Percentiles rank a stretch among this genome's conserved stretches.
phyloP scores from a whole-genome alignment of 2,113 vertebrate species.

The Ophiodon elongatus region DNA sequence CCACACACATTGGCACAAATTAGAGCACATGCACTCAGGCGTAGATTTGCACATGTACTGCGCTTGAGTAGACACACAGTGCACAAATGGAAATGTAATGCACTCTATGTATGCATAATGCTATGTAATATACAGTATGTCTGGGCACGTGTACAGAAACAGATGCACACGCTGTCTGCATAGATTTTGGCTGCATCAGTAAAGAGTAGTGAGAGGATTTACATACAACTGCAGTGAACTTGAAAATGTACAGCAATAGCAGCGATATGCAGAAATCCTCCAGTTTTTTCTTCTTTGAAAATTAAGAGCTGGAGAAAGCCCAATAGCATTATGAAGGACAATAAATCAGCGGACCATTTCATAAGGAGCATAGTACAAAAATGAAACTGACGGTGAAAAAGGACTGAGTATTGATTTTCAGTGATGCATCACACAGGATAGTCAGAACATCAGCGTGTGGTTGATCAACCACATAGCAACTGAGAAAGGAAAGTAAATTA shows the following conservation, averaged over 20 bases:
- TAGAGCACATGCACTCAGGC: slow-evolving; percentile 41
- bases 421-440: slow-evolving; percentile 50
- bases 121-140: slow-evolving; percentile 50
- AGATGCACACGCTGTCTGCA: slow-evolving; percentile 48
- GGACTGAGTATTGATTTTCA: slow-evolving; percentile 62
- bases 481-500: slow-evolving; percentile 50
- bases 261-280: slow-evolving; percentile 34
- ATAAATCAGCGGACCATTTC: slow-evolving; percentile 41
- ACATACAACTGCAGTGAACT: slow-evolving; percentile 40
- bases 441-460: slow-evolving; percentile 61
- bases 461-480: slow-evolving; percentile 61
- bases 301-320: slow-evolving; percentile 12
- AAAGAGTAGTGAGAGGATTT: slow-evolving; percentile 35
- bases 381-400: slow-evolving; percentile 52
- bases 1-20: slow-evolving; percentile 58
- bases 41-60: slow-evolving; percentile 36
- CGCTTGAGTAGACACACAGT: slow-evolving; percentile 19
- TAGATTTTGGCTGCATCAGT: slow-evolving; percentile 59
- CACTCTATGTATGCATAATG: slow-evolving; percentile 28
- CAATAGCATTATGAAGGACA: slow-evolving; percentile 31
- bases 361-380: slow-evolving; percentile 24
- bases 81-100: slow-evolving; percentile 40
- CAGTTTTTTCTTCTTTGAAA: slow-evolving; percentile 12
- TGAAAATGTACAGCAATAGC: slow-evolving; percentile 34
- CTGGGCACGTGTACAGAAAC: slow-evolving; percentile 37